These are phyloP conservation scores for Myiotriccus ornatus DNA, from an alignment of 2,797 vertebrate species.

Conservation along the genomic window DNA sequence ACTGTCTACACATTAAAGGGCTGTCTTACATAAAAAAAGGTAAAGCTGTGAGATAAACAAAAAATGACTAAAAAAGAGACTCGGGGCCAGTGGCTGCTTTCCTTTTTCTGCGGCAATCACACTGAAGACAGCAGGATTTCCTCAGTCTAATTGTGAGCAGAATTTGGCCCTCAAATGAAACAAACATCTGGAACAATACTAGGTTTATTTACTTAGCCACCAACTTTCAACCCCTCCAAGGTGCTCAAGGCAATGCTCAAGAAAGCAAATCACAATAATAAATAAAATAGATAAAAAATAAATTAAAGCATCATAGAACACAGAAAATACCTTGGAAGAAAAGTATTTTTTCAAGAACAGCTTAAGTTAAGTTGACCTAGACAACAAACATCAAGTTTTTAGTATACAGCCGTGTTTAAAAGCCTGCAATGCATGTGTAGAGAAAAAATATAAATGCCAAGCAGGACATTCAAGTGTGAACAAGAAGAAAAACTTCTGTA, in stretches of 20 bases:
- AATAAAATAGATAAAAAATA: slow-evolving; percentile 52
- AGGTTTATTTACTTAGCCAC: slow-evolving; percentile 59
- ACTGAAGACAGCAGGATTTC: slow-evolving; percentile 35
- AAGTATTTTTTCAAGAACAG: slow-evolving; percentile 4
- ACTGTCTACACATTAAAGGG: not conserved
- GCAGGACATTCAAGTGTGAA: not conserved
- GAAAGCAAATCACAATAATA: slow-evolving; percentile 35
- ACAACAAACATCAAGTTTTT: not conserved
- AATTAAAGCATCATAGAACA: slow-evolving; percentile 5
- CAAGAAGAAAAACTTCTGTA: not conserved
- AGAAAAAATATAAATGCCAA: not conserved
- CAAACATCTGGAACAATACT: slow-evolving; percentile 58
- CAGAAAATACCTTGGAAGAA: slow-evolving; percentile 22
- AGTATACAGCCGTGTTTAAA: not conserved
- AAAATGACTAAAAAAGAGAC: not conserved
- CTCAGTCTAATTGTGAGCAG: slow-evolving; percentile 21
- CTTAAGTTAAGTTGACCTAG: not conserved
- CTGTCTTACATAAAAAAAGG: not conserved
- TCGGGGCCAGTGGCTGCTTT: not conserved
- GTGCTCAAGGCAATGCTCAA: not conserved
- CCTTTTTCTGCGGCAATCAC: not conserved
- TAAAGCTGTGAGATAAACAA: not conserved
- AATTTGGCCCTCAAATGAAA: slow-evolving; percentile 47
- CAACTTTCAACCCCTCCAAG: slow-evolving; percentile 11
- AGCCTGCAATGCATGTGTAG: not conserved